A percentile compares a stretch with the other conserved stretches of the same genome.
phyloP scores from a whole-genome alignment of 92 coral and sea anemone genomes.

The Epizoanthus fatuus region DNA sequence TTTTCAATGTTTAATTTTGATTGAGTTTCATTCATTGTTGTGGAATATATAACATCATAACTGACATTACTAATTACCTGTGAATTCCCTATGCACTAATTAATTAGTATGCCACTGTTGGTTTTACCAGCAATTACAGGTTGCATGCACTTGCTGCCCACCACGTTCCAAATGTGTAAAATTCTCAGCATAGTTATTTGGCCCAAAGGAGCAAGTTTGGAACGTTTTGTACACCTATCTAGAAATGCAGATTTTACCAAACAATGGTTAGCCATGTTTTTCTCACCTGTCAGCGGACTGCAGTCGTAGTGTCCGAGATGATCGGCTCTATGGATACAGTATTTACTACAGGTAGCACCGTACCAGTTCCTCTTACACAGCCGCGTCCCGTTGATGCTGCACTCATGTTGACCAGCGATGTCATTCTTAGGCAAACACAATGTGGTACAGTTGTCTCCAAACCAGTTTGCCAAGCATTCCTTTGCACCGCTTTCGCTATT shows the following conservation, averaged over 20 bases:
- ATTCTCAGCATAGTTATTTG: too few relatives aligned
- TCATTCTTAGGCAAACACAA: conserved; percentile 64
- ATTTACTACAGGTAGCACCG: conserved; percentile 46
- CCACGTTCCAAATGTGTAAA: too few relatives aligned
- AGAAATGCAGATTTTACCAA: conserved; percentile 31
- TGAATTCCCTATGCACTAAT: too few relatives aligned
- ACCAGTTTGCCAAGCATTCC: conserved; percentile 81
- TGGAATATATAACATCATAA: too few relatives aligned
- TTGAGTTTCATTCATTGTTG: too few relatives aligned
- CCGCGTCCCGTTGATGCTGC: conserved; percentile 52
- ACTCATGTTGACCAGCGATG: conserved; percentile 64
- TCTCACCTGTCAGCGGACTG: conserved; percentile 24
- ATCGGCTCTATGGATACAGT: conserved; percentile 42
- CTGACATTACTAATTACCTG: too few relatives aligned
- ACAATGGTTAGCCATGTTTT: conserved; percentile 31
- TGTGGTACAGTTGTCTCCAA: conserved; percentile 76
- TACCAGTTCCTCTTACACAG: conserved; percentile 58
- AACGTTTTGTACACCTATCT: not conserved
- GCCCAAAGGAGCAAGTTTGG: too few relatives aligned
- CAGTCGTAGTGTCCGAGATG: conserved; percentile 50
- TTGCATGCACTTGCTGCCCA: too few relatives aligned
- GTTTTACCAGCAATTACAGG: too few relatives aligned
- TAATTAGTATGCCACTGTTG: too few relatives aligned
- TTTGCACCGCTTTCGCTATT: conserved; percentile 67
- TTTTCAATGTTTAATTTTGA: too few relatives aligned